Evolutionary conservation across 1,140 invertebrate species (phyloP), one percentile per base, ranked within the genome.

Genomic region (Sipha flava): DNA sequence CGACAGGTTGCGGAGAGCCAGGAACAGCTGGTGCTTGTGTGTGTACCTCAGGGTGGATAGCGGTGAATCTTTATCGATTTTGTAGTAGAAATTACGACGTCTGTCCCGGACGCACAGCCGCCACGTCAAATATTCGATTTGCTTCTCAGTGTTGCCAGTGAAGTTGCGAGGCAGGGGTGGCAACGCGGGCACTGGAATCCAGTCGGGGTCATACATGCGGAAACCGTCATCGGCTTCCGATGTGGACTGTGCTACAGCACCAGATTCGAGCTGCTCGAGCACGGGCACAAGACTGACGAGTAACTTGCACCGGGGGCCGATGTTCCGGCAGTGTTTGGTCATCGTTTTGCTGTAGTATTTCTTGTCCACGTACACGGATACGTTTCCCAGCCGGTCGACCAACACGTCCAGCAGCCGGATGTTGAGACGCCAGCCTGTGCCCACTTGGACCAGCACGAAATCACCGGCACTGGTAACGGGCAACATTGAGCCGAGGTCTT

Each of bases 81-180:
- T 81, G 79, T 79, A 81, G 66, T 79, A 82, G 1, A 80, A 47
- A 68, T 82, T 82, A 57, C 52, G 80, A 45, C 82, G 77, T 26
- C 81, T 70, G 40, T 82, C 79, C 26, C 82, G 59, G 34, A 81
- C 54, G 66, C 82, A 82, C 14, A 82, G 45, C 10, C 59, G 75
- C 26, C 79, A 80, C 3, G 80, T 80, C 1, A 82, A 70, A n/a
- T 81, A 72, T 68, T 82, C 79, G 4, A 82, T 75, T 64, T 82
- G 82, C 29, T 80, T 80, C 26, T 81, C 80, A 14, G 72, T 43
- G 21, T 59, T 57, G 3, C 40, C 23, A 45, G 70, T 37, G 29
- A 37, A 37, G 18, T 45, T 34, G 9, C 40, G 70, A 26, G 75
- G 40, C 12, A 82, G n/a, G 18, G 82, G 79, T 7, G 81, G 45